Percentiles rank a stretch among this genome's conserved stretches.
Conservation (phyloP, 2,113 vertebrate species). For the Collichthys lucidus region DNA sequence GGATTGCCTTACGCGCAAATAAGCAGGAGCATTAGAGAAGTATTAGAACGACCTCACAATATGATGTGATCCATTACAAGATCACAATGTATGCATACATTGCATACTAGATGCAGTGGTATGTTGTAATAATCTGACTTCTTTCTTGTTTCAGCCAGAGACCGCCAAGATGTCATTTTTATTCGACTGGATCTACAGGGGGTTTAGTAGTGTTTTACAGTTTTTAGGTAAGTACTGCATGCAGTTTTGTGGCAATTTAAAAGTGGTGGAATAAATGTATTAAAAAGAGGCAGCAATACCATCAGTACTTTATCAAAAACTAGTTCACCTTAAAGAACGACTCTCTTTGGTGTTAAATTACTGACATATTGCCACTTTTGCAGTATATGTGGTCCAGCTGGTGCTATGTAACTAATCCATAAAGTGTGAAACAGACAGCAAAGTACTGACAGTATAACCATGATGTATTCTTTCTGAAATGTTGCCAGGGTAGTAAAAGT, state of each 20-base stretch:
- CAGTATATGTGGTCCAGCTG: background rate
- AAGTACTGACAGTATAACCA: background rate
- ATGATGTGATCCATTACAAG: background rate
- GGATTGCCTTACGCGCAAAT: background rate
- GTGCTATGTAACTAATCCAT: background rate
- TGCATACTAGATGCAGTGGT: background rate
- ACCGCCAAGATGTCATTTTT: slow-evolving; percentile 92
- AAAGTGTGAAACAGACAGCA: background rate
- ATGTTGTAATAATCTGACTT: background rate
- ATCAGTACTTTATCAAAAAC: too few relatives aligned
- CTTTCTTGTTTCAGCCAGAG: slow-evolving; percentile 71
- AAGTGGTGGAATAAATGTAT: background rate
- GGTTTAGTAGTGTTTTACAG: slow-evolving; percentile 94
- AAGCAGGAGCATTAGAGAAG: background rate
- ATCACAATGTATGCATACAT: background rate
- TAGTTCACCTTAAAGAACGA: background rate
- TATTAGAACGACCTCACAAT: background rate
- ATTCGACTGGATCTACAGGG: slow-evolving; percentile 96
- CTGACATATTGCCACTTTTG: background rate
- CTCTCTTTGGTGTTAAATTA: background rate
- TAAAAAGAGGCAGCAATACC: background rate
- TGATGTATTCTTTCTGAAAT: background rate
- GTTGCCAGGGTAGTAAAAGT: background rate
- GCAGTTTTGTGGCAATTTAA: background rate
- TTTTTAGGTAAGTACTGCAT: slow-evolving; percentile 88